Percentiles rank a stretch among this genome's conserved stretches.
These are phyloP conservation scores for Lagopus muta DNA, from an alignment of 2,113 vertebrate genomes.

Conservation along the genomic window DNA sequence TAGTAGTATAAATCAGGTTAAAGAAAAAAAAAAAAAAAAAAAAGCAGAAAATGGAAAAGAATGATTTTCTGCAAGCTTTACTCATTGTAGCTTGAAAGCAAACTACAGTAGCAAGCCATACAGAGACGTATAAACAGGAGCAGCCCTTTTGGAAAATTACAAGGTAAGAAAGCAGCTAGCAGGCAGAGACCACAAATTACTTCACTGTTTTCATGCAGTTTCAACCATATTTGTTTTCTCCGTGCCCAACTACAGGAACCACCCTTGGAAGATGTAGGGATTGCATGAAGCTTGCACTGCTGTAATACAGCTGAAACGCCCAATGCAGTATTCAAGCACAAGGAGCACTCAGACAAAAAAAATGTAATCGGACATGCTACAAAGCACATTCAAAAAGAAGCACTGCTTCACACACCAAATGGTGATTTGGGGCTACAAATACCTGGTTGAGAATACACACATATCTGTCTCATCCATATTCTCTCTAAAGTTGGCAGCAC, in stretches of 20 bases:
- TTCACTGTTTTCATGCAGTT: neutral
- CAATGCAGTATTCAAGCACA: neutral
- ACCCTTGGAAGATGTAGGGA: neutral
- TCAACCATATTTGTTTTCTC: constrained; percentile 1
- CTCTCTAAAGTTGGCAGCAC: neutral
- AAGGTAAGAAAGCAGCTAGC: neutral
- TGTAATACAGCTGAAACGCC: neutral
- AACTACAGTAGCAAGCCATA: neutral
- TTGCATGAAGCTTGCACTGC: neutral
- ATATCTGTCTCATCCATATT: neutral
- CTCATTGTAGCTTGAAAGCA: neutral
- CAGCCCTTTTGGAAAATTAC: constrained; percentile 7
- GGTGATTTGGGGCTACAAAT: neutral
- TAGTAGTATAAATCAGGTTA: neutral
- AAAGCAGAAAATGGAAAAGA: neutral
- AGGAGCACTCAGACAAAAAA: neutral
- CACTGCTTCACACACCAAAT: neutral
- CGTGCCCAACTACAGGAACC: neutral
- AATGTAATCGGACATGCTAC: neutral
- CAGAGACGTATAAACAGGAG: neutral
- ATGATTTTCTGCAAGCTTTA: neutral
- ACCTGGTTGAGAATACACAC: fast-evolving
- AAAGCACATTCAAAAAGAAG: neutral
- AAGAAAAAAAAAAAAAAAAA: neutral
- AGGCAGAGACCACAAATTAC: neutral